A percentile compares a stretch with the other conserved stretches of the same genome.
These are phyloP conservation scores for Rhinoraja longicauda DNA, from an alignment of 2,797 vertebrate genomes.

Conservation along the genomic window DNA sequence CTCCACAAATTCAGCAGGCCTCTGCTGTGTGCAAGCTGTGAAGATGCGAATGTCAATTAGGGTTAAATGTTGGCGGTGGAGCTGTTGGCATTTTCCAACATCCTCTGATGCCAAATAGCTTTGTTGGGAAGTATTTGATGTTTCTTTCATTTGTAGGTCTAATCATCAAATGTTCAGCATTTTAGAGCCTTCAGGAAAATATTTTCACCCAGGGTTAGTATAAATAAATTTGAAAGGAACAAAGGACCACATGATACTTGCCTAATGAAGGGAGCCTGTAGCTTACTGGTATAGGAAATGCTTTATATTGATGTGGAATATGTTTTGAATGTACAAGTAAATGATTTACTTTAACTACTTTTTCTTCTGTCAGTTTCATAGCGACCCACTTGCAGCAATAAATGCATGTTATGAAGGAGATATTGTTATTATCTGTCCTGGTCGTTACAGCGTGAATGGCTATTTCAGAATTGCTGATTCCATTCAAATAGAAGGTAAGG, in stretches of 20 bases:
- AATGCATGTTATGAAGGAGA: slow-evolving; percentile 72
- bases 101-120: background rate
- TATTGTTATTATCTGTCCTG: slow-evolving; percentile 72
- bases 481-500: slow-evolving; percentile 72
- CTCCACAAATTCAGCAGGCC: too few relatives aligned
- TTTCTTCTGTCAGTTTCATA: slow-evolving; percentile 66
- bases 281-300: background rate
- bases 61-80: too few relatives aligned
- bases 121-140: background rate
- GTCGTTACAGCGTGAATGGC: slow-evolving; percentile 66
- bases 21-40: too few relatives aligned
- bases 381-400: slow-evolving; percentile 67
- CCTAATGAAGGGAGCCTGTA: background rate
- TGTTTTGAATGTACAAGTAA: background rate
- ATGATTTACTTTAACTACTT: slow-evolving; percentile 35
- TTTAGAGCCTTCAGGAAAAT: background rate
- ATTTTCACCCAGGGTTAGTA: background rate
- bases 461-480: slow-evolving; percentile 76
- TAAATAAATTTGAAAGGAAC: background rate
- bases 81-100: too few relatives aligned
- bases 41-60: too few relatives aligned
- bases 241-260: background rate
- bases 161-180: background rate
- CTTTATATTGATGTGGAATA: background rate
- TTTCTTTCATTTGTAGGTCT: background rate